Evolutionary conservation across 2,888 invertebrate species (phyloP), one percentile per base, ranked within the genome.

Genomic region (Dasysyrphus tricinctus): DNA sequence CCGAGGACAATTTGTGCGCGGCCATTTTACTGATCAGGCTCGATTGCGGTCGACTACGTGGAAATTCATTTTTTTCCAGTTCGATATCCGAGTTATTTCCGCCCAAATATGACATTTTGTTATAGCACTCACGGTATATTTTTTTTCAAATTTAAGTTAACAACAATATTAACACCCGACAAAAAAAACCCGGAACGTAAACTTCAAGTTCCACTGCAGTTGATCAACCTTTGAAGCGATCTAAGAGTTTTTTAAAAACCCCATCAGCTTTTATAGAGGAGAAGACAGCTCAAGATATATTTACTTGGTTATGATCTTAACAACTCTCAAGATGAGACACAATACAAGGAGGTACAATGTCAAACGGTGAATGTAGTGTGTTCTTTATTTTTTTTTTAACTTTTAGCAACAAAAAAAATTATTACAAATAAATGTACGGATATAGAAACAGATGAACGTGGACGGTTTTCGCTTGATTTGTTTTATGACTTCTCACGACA

Each of bases 41-140:
- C 80, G 91, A 87, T 77, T 90, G 88, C 73, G 90, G 88, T 72
- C 91, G 91, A 84, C 81, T 89, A 77, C 91, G 89, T 49, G 88
- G 88, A 75, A 89, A 90, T 70, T 91, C 91, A 75, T 90, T 91
- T 88, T 92, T 92, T 84, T 93, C 92, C 88, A 91, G 91, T 84
- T 92, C 93, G 84, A 91, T 89, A 88, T 93, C 92, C 74, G 92
- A 93, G 67, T 91, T 90, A 88, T 92, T 92, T 44, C 77, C 69
- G 77, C 91, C 92, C 86, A 91, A 89, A 84, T 91, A 92, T 76
- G 92, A 91, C 92, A 93, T 93, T 61, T 63, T 16, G 2, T 8
- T 14, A n/a, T 12, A 65, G 11, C 59, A 83, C 67, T 69, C 63
- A 16, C 79, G 56, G 7, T 63, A 34, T 54, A 11, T 16, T 29